Evolutionary conservation across 1,140 invertebrate genomes (phyloP).

Genomic region (Sycobia sp.): DNA sequence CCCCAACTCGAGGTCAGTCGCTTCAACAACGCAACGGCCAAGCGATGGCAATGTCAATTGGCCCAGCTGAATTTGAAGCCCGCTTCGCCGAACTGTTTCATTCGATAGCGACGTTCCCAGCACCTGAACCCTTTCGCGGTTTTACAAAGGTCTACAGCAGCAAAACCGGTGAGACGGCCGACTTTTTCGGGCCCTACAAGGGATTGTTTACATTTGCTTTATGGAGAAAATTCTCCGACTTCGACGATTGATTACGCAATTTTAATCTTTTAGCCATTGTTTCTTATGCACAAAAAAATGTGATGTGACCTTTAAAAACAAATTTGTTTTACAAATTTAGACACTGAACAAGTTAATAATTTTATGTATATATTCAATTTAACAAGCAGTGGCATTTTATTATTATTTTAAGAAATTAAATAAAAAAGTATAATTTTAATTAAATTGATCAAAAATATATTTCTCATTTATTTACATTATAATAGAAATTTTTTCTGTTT

Average conservation of each 20-base stretch:
- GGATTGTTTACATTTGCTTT: slow-evolving; percentile 24
- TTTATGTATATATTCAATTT: too few species aligned
- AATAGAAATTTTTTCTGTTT: too few species aligned
- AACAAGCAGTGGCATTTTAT: too few species aligned
- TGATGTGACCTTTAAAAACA: slow-evolving; percentile 1
- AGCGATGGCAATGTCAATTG: slow-evolving; percentile 40
- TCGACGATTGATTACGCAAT: slow-evolving; percentile 32
- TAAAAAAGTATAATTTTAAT: too few species aligned
- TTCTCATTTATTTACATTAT: too few species aligned
- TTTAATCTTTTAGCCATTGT: background rate
- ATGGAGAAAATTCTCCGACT: slow-evolving; percentile 35
- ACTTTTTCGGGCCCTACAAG: slow-evolving; percentile 4
- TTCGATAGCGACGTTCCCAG: slow-evolving; percentile 58
- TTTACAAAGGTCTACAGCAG: slow-evolving; percentile 65
- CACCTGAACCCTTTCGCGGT: slow-evolving; percentile 59
- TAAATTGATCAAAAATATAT: too few species aligned
- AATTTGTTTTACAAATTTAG: too few species aligned
- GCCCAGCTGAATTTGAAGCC: slow-evolving; percentile 57
- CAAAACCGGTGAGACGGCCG: slow-evolving; percentile 58
- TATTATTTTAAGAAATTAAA: too few species aligned
- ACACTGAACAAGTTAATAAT: too few species aligned
- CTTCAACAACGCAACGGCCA: slow-evolving; percentile 48
- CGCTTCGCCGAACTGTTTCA: slow-evolving; percentile 63
- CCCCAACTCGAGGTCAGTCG: slow-evolving; percentile 44
- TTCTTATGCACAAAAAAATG: background rate